A percentile compares a stretch with the other conserved stretches of the same genome.
These are phyloP conservation scores for Actenoides lindsayi DNA, from an alignment of 2,113 vertebrate species.

Conservation along the genomic window DNA sequence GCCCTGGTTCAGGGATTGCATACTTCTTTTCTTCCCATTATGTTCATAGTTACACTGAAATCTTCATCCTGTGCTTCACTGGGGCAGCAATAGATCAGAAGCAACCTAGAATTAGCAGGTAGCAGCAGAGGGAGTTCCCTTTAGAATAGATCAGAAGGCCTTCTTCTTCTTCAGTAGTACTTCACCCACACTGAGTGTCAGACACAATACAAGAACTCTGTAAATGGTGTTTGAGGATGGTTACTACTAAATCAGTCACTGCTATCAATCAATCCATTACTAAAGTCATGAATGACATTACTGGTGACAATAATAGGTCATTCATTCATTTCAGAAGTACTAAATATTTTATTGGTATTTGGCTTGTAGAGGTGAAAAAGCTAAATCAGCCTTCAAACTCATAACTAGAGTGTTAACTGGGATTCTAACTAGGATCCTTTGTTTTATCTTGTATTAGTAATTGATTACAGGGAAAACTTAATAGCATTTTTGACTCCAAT, in stretches of 20 bases:
- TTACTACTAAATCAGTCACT: not conserved
- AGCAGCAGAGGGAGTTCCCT: not conserved
- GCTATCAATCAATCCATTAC: not conserved
- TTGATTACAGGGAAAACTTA: not conserved
- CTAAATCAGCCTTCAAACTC: not conserved
- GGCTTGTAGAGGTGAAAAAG: not conserved
- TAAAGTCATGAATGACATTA: not conserved
- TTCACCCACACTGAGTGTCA: not conserved
- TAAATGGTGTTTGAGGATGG: not conserved
- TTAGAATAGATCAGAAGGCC: not conserved
- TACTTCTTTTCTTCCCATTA: not conserved
- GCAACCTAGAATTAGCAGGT: not conserved
- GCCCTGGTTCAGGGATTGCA: not conserved
- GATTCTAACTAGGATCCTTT: not conserved
- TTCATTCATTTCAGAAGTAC: not conserved
- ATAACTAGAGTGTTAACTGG: not conserved
- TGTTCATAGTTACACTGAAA: not conserved
- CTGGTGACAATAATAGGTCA: not conserved
- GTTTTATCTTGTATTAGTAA: not conserved
- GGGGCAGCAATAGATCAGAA: not conserved
- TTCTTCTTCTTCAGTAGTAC: not conserved
- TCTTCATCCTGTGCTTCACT: not conserved
- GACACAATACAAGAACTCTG: not conserved
- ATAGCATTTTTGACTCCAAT: not conserved
- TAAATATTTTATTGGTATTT: not conserved